These are phyloP conservation scores for Platorchestia sp. DNA, from an alignment of 1,140 invertebrate genomes.

Conservation along the genomic window DNA sequence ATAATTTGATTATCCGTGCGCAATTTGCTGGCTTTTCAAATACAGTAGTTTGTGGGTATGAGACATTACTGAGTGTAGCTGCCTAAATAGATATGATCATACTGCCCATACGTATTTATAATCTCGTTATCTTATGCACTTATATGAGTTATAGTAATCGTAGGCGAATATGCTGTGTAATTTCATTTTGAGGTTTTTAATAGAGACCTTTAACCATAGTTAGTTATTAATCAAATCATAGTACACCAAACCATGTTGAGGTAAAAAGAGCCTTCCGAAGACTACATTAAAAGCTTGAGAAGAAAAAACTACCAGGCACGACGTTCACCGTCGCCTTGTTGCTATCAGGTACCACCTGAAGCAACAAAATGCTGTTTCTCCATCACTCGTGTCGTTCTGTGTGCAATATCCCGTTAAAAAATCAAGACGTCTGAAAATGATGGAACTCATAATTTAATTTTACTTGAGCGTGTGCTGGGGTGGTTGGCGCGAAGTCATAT, in stretches of 20 bases:
- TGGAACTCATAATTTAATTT: conserved; percentile 7
- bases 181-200: not conserved
- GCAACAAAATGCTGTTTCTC: not conserved
- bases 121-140: too few relatives aligned
- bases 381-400: not conserved
- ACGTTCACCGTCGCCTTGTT: not conserved
- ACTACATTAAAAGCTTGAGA: not conserved
- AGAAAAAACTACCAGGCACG: not conserved
- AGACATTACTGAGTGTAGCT: too few relatives aligned
- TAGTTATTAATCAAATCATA: not conserved
- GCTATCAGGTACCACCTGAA: not conserved
- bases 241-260: not conserved
- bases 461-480: not conserved
- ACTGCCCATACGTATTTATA: too few relatives aligned
- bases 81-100: too few relatives aligned
- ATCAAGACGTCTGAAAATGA: not conserved
- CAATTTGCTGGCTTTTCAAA: too few relatives aligned
- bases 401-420: not conserved
- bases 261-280: not conserved
- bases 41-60: too few relatives aligned
- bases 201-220: not conserved
- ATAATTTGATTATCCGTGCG: too few relatives aligned
- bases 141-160: too few relatives aligned
- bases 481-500: conserved; percentile 19
- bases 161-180: not conserved